Percentiles rank a stretch among this genome's conserved stretches.
Conservation (phyloP, 2,797 vertebrate species). For the Catamblyrhynchus diadema region DNA sequence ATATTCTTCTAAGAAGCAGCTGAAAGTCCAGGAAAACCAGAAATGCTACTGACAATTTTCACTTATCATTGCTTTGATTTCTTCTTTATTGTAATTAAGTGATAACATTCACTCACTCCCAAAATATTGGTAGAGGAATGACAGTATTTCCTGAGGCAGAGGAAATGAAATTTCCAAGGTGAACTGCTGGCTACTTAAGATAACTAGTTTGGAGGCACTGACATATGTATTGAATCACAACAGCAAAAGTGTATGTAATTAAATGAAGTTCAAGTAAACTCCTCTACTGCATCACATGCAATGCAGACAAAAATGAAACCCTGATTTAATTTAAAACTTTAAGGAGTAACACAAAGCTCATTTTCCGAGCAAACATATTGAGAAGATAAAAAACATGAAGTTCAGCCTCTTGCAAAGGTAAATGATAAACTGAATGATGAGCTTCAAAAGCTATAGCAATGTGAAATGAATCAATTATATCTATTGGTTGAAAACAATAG, state of each 20-base stretch:
- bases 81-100: slow-evolving; percentile 51
- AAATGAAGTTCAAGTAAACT: neutral
- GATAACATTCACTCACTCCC: slow-evolving; percentile 51
- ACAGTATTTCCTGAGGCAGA: slow-evolving; percentile 28
- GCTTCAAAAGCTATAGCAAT: neutral
- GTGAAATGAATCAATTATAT: neutral
- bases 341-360: neutral
- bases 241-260: neutral
- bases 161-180: slow-evolving; percentile 58
- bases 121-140: slow-evolving; percentile 12
- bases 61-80: slow-evolving; percentile 19
- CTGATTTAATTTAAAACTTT: neutral
- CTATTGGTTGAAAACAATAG: neutral
- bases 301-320: neutral
- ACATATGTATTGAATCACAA: neutral
- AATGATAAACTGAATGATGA: neutral
- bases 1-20: neutral
- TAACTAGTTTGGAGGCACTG: neutral
- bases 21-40: neutral
- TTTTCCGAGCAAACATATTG: neutral
- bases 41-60: neutral
- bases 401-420: neutral
- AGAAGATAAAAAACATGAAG: neutral
- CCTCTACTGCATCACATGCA: neutral
- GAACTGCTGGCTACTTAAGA: slow-evolving; percentile 46